Evolutionary conservation across 2,888 invertebrate species (phyloP).

Genomic region (Agrochola lychnidis): DNA sequence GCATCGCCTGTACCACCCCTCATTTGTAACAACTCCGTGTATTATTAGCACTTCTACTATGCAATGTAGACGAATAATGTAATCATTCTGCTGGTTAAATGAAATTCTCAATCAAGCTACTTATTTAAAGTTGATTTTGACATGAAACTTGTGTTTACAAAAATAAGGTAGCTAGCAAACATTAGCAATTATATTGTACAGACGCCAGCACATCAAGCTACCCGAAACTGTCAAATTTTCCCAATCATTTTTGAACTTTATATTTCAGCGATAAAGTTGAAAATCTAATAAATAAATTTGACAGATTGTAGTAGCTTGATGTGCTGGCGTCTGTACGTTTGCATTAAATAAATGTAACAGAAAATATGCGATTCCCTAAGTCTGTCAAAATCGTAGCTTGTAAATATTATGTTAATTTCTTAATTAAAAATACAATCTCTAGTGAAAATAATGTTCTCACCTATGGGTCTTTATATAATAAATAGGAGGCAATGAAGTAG

Average conservation of each 20-base stretch:
- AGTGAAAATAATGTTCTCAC: slow-evolving; percentile 42
- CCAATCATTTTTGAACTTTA: too few relatives aligned
- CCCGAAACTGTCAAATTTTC: too few relatives aligned
- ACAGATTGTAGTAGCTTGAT: too few relatives aligned
- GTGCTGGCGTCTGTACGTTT: too few relatives aligned
- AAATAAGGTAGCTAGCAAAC: neutral
- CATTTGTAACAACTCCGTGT: neutral
- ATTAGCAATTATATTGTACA: neutral
- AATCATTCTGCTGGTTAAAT: neutral
- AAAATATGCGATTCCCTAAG: slow-evolving; percentile 15
- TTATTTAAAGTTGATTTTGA: neutral
- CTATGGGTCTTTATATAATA: slow-evolving; percentile 62
- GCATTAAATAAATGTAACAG: neutral
- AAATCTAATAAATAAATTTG: too few relatives aligned
- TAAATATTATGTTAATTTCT: slow-evolving; percentile 12
- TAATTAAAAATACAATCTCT: slow-evolving; percentile 42
- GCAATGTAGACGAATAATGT: neutral
- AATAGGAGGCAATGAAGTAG: slow-evolving; percentile 62
- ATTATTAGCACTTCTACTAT: neutral
- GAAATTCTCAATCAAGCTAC: neutral
- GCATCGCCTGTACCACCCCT: neutral
- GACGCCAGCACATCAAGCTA: too few relatives aligned
- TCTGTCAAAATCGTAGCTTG: slow-evolving; percentile 7
- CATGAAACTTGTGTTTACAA: neutral
- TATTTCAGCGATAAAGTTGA: too few relatives aligned